A percentile compares a stretch with the other conserved stretches of the same genome.
These are phyloP conservation scores for Pogona vitticeps DNA, from an alignment of 2,113 vertebrate species.

Conservation along the genomic window DNA sequence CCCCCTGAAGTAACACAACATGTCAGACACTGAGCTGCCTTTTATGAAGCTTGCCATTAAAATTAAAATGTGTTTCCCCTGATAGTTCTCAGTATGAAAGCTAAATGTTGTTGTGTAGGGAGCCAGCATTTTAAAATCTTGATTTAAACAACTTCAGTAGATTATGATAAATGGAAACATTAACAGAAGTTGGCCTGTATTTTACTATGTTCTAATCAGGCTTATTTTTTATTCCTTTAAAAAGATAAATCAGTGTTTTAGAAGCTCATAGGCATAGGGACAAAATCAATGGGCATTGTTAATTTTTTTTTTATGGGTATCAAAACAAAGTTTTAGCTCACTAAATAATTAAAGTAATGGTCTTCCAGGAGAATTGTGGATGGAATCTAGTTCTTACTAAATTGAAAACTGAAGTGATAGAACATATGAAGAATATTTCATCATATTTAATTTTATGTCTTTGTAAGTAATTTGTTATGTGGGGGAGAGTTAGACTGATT, in stretches of 20 bases:
- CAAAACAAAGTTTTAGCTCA: not conserved
- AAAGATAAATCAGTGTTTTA: not conserved
- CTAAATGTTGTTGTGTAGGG: conserved; percentile 25
- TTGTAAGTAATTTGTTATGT: no score
- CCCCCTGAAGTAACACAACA: not conserved
- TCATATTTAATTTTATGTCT: not conserved
- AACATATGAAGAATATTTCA: not conserved
- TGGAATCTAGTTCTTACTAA: not conserved
- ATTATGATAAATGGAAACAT: conserved; percentile 30
- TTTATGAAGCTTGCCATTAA: conserved; percentile 10
- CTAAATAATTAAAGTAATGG: not conserved
- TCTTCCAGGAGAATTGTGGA: not conserved
- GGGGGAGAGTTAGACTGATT: not conserved
- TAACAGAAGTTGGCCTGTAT: conserved; percentile 23
- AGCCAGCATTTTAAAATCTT: conserved; percentile 27
- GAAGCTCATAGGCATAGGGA: not conserved
- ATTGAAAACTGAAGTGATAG: not conserved
- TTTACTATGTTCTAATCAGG: conserved; percentile 33
- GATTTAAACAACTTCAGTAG: conserved; percentile 25
- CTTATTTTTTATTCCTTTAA: not conserved
- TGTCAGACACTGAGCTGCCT: not conserved
- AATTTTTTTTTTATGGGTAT: not conserved
- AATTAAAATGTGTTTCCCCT: conserved; percentile 32
- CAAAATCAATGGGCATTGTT: conserved; percentile 14
- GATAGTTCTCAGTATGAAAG: conserved; percentile 19